A percentile compares a stretch with the other conserved stretches of the same genome.
These are phyloP conservation scores for Lycorma delicatula DNA, from an alignment of 1,140 invertebrate genomes.

Conservation along the genomic window DNA sequence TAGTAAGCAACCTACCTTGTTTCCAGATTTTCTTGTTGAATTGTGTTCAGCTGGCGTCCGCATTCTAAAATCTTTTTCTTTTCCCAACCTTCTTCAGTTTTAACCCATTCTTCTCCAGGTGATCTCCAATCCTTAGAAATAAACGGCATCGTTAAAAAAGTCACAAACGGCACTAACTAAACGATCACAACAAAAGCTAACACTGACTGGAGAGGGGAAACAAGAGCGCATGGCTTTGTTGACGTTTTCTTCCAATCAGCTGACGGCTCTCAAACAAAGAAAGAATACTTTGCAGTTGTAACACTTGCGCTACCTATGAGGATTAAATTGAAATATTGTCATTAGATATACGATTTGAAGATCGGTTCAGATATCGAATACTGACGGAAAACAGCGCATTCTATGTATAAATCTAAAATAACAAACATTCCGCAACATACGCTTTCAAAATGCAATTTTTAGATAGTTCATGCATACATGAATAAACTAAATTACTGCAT, in stretches of 20 bases:
- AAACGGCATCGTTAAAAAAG: slow-evolving; percentile 71
- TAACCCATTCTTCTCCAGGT: slow-evolving; percentile 96
- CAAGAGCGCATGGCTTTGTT: slow-evolving; percentile 38
- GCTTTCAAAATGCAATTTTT: too few relatives aligned
- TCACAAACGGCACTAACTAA: not conserved
- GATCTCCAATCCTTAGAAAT: slow-evolving; percentile 89
- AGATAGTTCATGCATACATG: too few relatives aligned
- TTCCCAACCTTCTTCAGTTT: slow-evolving; percentile 94
- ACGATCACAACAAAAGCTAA: not conserved
- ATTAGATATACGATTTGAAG: too few relatives aligned
- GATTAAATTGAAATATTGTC: too few relatives aligned
- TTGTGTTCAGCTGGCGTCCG: slow-evolving; percentile 30
- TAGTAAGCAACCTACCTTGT: slow-evolving; percentile 11
- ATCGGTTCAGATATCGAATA: too few relatives aligned
- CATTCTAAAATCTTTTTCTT: slow-evolving; percentile 87
- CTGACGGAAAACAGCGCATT: too few relatives aligned
- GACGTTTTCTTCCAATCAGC: slow-evolving; percentile 39
- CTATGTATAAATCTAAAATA: too few relatives aligned
- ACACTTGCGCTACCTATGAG: too few relatives aligned
- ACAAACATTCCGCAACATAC: too few relatives aligned
- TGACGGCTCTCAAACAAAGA: slow-evolving; percentile 30
- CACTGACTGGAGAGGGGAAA: slow-evolving; percentile 31
- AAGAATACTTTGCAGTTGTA: too few relatives aligned
- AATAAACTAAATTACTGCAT: too few relatives aligned
- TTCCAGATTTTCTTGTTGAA: slow-evolving; percentile 17